A percentile compares a stretch with the other conserved stretches of the same genome.
phyloP scores from a whole-genome alignment of 2,888 invertebrate species.

The Rotaria magnacalcarata region DNA sequence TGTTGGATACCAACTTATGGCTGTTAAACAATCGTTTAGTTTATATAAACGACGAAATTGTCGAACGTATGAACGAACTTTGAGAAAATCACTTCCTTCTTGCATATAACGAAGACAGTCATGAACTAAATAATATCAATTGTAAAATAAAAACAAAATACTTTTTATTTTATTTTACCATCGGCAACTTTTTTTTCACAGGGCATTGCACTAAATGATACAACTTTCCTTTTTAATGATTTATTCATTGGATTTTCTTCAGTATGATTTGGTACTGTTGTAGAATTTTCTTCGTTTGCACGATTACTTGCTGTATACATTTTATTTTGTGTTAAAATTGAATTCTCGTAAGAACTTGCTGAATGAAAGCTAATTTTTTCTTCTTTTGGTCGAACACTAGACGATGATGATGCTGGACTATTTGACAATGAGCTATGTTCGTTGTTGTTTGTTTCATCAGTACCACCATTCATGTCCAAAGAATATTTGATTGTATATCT shows the following conservation, averaged over 20 bases:
- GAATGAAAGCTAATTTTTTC: neutral
- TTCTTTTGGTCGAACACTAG: neutral
- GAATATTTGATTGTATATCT: too few relatives aligned
- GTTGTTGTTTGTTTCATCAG: neutral
- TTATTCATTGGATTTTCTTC: slow-evolving; percentile 14
- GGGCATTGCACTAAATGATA: slow-evolving; percentile 32
- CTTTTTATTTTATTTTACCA: neutral
- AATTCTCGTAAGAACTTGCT: neutral
- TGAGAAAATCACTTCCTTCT: slow-evolving; percentile 63
- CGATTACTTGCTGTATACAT: neutral
- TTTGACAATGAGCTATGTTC: neutral
- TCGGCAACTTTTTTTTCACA: slow-evolving; percentile 31
- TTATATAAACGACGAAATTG: slow-evolving; percentile 64
- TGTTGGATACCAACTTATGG: slow-evolving; percentile 65
- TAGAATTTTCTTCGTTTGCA: neutral
- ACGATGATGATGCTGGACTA: neutral
- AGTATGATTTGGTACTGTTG: neutral
- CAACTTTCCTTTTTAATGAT: neutral
- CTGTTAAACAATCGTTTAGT: slow-evolving; percentile 62
- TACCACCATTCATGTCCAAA: neutral
- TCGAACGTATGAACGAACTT: slow-evolving; percentile 63
- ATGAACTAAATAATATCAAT: slow-evolving; percentile 58
- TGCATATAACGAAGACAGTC: slow-evolving; percentile 65
- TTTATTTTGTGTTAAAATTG: neutral
- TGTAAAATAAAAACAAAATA: too few relatives aligned